Conservation (phyloP, 2,888 invertebrate genomes). For the Theretra japonica region DNA sequence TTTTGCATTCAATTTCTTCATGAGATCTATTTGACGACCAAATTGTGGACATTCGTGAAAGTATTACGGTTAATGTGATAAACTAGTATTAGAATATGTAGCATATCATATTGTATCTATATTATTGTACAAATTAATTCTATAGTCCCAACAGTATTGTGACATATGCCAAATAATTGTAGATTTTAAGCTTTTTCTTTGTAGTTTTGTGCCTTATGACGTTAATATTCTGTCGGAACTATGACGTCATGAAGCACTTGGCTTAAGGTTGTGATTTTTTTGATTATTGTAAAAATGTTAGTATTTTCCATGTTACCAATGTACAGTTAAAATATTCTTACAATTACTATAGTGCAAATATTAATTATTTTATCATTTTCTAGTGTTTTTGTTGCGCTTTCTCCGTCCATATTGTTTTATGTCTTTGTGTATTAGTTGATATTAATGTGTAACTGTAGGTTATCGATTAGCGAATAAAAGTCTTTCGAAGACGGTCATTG, state of each 20-base stretch:
- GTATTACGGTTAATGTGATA: constrained; percentile 55
- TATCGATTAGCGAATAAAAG: constrained; percentile 33
- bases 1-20: constrained; percentile 30
- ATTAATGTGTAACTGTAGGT: constrained; percentile 26
- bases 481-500: constrained; percentile 47
- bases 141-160: constrained; percentile 30
- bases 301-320: neutral
- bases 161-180: constrained; percentile 26
- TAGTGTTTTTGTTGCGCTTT: constrained; percentile 33
- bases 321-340: constrained; percentile 5
- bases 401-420: constrained; percentile 35
- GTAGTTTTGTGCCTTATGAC: neutral
- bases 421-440: constrained; percentile 7
- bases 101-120: constrained; percentile 59
- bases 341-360: neutral
- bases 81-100: constrained; percentile 50
- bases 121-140: constrained; percentile 37
- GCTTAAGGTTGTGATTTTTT: constrained; percentile 68
- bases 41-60: constrained; percentile 50
- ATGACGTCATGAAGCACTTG: neutral
- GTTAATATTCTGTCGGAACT: neutral
- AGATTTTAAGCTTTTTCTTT: constrained; percentile 23
- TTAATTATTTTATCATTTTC: neutral
- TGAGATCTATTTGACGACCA: constrained; percentile 66
- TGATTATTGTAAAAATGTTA: constrained; percentile 40